Conservation (phyloP, 2,797 vertebrate species). For the Gallinago stenura region DNA sequence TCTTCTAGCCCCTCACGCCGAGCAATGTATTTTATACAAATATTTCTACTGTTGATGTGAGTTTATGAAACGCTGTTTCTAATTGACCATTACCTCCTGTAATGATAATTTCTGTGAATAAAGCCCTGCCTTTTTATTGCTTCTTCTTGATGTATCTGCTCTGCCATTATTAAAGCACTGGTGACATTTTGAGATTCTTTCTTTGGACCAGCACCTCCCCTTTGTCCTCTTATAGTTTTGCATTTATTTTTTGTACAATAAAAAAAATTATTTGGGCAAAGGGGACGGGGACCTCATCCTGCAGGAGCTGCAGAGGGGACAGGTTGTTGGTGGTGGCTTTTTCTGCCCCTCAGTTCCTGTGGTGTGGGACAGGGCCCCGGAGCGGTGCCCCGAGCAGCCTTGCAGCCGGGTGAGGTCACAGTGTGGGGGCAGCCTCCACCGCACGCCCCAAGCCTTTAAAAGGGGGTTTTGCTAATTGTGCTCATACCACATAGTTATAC, state of each 20-base stretch:
- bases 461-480: not conserved
- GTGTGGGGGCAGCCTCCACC: not conserved
- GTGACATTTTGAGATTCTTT: not conserved
- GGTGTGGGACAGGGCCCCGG: not conserved
- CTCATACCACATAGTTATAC: not conserved
- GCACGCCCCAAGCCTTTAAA: accelerated
- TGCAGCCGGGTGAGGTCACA: accelerated
- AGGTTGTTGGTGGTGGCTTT: not conserved
- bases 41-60: not conserved
- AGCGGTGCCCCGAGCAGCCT: not conserved
- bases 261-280: not conserved
- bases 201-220: not conserved
- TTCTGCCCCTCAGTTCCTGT: accelerated
- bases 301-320: not conserved
- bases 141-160: not conserved
- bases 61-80: conserved; percentile 5
- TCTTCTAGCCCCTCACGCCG: not conserved
- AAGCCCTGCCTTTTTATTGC: not conserved
- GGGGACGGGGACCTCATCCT: accelerated
- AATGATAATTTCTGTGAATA: not conserved
- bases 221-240: not conserved
- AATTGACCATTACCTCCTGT: not conserved
- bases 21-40: not conserved
- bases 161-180: not conserved
- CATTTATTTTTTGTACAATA: not conserved